Evolutionary conservation across 2,113 vertebrate genomes (phyloP).

Genomic region (Diphyllodes magnificus): DNA sequence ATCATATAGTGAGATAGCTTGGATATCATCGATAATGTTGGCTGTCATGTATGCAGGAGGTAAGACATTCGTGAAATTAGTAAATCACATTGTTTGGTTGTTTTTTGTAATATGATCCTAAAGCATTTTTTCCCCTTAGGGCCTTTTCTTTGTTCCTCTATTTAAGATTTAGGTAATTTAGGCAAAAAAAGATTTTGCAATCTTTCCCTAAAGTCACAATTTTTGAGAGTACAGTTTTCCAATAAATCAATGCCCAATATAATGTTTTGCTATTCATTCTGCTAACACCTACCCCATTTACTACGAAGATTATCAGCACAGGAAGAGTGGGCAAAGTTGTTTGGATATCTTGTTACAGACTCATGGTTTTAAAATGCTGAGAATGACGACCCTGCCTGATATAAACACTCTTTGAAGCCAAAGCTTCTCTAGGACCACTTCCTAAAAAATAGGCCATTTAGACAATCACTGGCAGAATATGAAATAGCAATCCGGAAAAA

Average conservation of each 20-base stretch:
- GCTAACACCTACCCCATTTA: not conserved
- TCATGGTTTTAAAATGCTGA: not conserved
- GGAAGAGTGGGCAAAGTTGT: not conserved
- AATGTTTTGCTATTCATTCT: not conserved
- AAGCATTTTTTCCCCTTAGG: not conserved
- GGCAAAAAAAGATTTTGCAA: not conserved
- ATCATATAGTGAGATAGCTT: conserved; percentile 88
- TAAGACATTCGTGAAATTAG: conserved; percentile 61
- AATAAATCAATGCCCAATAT: not conserved
- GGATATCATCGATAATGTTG: conserved; percentile 98
- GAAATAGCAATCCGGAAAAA: conserved; percentile 57
- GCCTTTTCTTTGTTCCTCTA: not conserved
- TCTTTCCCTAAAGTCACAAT: not conserved
- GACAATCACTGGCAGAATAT: conserved; percentile 70
- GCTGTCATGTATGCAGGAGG: conserved; percentile 99
- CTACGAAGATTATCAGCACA: not conserved
- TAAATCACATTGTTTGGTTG: not conserved
- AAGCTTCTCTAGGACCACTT: conserved; percentile 32
- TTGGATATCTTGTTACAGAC: not conserved
- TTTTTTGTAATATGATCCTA: not conserved
- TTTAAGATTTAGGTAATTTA: not conserved
- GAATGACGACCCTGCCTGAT: not conserved
- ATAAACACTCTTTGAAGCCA: conserved; percentile 63
- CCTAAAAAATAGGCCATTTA: conserved; percentile 46
- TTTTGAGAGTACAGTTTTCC: not conserved